Base-by-base conservation (phyloP, 2,888 invertebrate genomes). In the Hydrotaea diabolus region DNA sequence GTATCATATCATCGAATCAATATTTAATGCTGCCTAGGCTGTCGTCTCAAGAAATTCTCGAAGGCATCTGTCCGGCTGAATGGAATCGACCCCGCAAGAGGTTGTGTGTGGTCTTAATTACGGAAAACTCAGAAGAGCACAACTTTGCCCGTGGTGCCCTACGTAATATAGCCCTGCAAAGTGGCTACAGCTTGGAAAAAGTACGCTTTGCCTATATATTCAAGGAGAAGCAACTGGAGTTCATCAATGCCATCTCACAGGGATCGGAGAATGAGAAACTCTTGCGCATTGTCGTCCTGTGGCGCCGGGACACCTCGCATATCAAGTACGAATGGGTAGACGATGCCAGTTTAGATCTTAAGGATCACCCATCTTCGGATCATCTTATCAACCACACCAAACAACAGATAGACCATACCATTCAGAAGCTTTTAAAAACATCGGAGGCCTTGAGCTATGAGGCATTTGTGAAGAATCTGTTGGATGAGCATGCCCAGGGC, bases 171-270 rank as follows among this genome's bases (percentile, higher is more conserved):
- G 96, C 96, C 0, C 93, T 95, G 64, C 94, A 94, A 87, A 94
- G 95, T 72, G 94, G 95, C 59, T 95, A 94, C 86, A 94, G 94
- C 89, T 91, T 93, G 11, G 95, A 95, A 77, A 94, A 96, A 77
- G 96, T 98, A 77, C 94, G 96, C 80, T 98, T 98, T 93, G 96
- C 97, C 1, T 98, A 98, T 90, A 95, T 98, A 83, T 98, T 96
- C 90, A 95, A 95, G 91, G 93, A 93, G 75, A 92, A 92, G 85
- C 98, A 98, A 93, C 94, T 95, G 0, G 96, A 95, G 87, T 98
- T 98, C 92, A 94, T 98, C 23, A 95, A 95, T 84, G 91, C 91
- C 11, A 89, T 92, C 83, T 89, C 93, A 86, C 93, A 93, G 89
- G 94, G 95, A 86, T 94, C 94, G 0, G 87, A 89, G 0, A 91